These are phyloP conservation scores for Reticulitermes speratus DNA, from an alignment of 1,140 invertebrate species.

Conservation along the genomic window DNA sequence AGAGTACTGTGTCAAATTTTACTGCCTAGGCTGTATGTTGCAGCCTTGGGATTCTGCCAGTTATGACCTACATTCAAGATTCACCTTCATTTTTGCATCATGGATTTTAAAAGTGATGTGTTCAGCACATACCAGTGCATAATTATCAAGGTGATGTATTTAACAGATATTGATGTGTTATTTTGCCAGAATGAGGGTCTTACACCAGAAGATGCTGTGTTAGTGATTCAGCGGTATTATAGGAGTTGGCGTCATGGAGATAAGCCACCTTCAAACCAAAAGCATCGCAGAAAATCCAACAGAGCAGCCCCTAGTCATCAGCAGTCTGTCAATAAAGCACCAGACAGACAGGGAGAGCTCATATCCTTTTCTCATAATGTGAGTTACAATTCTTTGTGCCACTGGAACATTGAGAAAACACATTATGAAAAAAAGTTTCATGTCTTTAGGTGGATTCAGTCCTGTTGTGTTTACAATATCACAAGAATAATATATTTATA, in stretches of 20 bases:
- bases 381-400: conserved; percentile 35
- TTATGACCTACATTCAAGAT: too few relatives aligned
- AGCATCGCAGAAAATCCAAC: conserved; percentile 27
- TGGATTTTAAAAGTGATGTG: too few relatives aligned
- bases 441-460: background rate
- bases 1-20: too few relatives aligned
- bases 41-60: too few relatives aligned
- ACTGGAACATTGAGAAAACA: background rate
- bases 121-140: too few relatives aligned
- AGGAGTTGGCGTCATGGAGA: conserved; percentile 38
- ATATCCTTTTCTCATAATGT: conserved; percentile 55
- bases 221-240: conserved; percentile 43
- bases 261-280: conserved; percentile 16
- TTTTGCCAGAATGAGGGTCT: conserved; percentile 46
- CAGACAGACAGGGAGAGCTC: conserved; percentile 47
- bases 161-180: too few relatives aligned
- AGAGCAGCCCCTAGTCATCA: conserved; percentile 19
- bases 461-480: background rate
- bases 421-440: background rate
- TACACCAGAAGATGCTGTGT: conserved; percentile 49
- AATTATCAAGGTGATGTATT: too few relatives aligned
- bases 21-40: too few relatives aligned
- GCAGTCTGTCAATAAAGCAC: conserved; percentile 32
- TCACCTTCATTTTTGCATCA: too few relatives aligned
- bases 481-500: background rate